Evolutionary conservation across 1,140 invertebrate genomes (phyloP), one percentile per base, ranked within the genome.

Genomic region (Apocrypta bakeri): DNA sequence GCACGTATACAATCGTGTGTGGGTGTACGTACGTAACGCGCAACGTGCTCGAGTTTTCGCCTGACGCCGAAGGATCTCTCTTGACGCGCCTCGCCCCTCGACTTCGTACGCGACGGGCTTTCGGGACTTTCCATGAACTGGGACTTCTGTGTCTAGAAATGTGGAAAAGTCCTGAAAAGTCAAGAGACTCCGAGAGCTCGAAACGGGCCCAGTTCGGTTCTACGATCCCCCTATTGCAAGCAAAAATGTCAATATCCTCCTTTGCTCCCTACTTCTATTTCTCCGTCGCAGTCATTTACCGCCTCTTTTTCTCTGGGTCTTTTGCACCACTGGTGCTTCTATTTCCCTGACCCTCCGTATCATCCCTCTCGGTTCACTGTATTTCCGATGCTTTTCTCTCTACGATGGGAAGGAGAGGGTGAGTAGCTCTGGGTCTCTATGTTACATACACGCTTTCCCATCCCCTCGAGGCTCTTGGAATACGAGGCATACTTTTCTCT

Each of bases 231-330:
- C 87, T 85, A 86, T 87, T 87, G 87, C 89, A 88, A 85, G 87
- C 89, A 86, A 89, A 91, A 91, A 91, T 90, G 90, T 91, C 90
- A 88, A 90, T 90, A 90, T 89, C 88, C 89, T 89, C 75, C 84
- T 80, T 84, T 68, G 29, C 63, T 82, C 82, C 80, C 74, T 48
- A n/a, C 82, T 84, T 84, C 79, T 76, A n/a, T 83, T 42, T 31
- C 7, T 33, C 11, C 29, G 25, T 24, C n/a, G n/a, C n/a, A n/a
- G n/a, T n/a, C 29, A 63, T 27, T 61, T 14, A 4, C 37, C 6
- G 1, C 24, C 31, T 37, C 6, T 37, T 29, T 24, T 11, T 64
- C 56, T 76, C 74, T 11, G 1, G 6, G 2, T 2, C 74, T 29
- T 24, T 24, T 42, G 25, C 40, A 21, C 37, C 17, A 24, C n/a